Evolutionary conservation across 2,888 invertebrate genomes (phyloP), one percentile per base, ranked within the genome.

Genomic region (Chloroclysta siterata): DNA sequence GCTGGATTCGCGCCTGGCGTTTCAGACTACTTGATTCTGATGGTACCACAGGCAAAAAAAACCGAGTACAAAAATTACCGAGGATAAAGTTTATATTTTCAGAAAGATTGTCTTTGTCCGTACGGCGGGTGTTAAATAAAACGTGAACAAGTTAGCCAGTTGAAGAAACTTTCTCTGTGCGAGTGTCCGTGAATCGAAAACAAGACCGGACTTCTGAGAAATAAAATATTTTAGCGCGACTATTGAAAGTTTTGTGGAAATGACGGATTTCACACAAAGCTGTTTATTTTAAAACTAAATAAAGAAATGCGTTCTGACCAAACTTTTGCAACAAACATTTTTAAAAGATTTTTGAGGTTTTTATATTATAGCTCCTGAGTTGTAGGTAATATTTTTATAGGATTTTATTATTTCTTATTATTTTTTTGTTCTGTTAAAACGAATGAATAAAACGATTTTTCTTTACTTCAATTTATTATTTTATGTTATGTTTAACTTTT

Each of bases 71-170:
- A 5, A 74, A 66, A 72, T 36, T 46, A 75, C 66, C 75, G 78
- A 82, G 83, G 82, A 80, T 80, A 79, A 79, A 79, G 73, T 76
- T 83, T 80, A 78, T 81, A 83, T 83, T 86, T 84, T 79, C 63
- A 77, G 80, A 61, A 75, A 58, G 36, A 69, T 67, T 78, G 73
- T 81, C 79, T 83, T 79, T 77, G 75, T 80, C 77, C 59, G 68
- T 74, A 72, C 71, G 59, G 53, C 69, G 65, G 62, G 79, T 78
- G 81, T 82, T 77, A 81, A 80, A 80, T 78, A 79, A 79, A 81
- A 84, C 80, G 77, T 72, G 73, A 70, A 73, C 76, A 72, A 80
- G 81, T 83, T 82, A 75, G 76, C 74, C 73, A 76, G 72, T 74
- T 63, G 67, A 65, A 70, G 53, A 69, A 79, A 84, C 78, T 81